These are phyloP conservation scores for Bambusicola thoracicus DNA, from an alignment of 2,113 vertebrate genomes.

Conservation along the genomic window DNA sequence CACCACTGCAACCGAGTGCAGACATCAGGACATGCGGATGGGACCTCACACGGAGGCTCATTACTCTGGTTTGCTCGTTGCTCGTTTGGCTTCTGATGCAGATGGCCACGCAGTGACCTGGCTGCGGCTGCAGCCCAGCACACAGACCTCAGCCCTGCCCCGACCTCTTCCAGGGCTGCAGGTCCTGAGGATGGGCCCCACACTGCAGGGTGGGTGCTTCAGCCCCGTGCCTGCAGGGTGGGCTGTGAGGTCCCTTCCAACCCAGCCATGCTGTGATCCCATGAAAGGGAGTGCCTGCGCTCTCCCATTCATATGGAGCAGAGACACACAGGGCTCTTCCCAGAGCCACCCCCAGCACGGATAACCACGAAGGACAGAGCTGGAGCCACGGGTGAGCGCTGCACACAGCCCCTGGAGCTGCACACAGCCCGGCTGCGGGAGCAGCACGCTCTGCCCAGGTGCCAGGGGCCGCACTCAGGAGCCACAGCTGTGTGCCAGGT, in stretches of 20 bases:
- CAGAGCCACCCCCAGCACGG: not conserved
- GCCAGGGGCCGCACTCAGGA: not conserved
- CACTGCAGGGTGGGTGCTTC: not conserved
- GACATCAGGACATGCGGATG: not conserved
- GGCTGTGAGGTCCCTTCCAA: not conserved
- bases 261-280: no score
- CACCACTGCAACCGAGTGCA: not conserved
- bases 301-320: not conserved
- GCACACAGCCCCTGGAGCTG: not conserved
- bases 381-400: not conserved
- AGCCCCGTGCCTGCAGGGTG: not conserved
- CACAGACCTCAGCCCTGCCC: not conserved
- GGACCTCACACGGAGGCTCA: fast-evolving
- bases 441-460: fast-evolving
- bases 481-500: not conserved
- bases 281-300: no score
- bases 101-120: not conserved
- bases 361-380: no score
- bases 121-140: not conserved
- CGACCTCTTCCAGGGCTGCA: not conserved
- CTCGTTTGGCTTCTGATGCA: not conserved
- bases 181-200: not conserved
- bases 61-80: not conserved
- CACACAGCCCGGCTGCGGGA: not conserved
- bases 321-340: no score